Evolutionary conservation across 2,888 invertebrate genomes (phyloP), one percentile per base, ranked within the genome.

Genomic region (Junonia oenone): DNA sequence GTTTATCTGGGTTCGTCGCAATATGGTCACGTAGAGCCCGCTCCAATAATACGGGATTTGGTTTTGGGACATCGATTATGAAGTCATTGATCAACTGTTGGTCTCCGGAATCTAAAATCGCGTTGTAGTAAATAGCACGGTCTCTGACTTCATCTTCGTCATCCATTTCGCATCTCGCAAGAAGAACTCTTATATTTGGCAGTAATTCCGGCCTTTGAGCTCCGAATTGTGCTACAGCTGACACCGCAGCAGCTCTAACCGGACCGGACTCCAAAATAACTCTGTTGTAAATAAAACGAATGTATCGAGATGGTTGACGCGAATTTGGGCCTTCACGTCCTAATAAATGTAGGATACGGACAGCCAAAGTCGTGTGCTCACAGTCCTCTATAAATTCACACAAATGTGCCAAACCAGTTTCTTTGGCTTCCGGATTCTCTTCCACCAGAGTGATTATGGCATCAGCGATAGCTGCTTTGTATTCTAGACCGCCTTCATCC

Each of bases 301-400:
- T 96, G 68, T 96, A 95, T 46, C 94, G 91, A 0, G 98, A 97
- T 0, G 99, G 99, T 64, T 97, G 96, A 67, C 96, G 96, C 0
- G 99, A 98, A 65, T 96, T 95, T 0, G 99, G 99, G 0, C 99
- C 99, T 86, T 99, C 99, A 59, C 97, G 95, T 0, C 99, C 99
- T 0, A 99, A 90, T 52, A 99, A 91, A 90, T 99, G 98, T 37
- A 99, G 91, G 66, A 99, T 99, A 26, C 98, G 93, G 0, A 99
- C 99, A 2, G 99, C 99, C 64, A 99, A 91, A 54, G 97, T 97
- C 0, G 97, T 96, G 78, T 99, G 99, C 73, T 99, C 99, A 76
- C 99, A 99, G 82, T 99, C 99, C 76, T 99, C 99, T 66, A 99
- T 99, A 72, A 99, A 99, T 83, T 99, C 99, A 74, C 99, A 99